Base-by-base conservation (phyloP, 2,113 vertebrate genomes). In the Phycodurus eques region DNA sequence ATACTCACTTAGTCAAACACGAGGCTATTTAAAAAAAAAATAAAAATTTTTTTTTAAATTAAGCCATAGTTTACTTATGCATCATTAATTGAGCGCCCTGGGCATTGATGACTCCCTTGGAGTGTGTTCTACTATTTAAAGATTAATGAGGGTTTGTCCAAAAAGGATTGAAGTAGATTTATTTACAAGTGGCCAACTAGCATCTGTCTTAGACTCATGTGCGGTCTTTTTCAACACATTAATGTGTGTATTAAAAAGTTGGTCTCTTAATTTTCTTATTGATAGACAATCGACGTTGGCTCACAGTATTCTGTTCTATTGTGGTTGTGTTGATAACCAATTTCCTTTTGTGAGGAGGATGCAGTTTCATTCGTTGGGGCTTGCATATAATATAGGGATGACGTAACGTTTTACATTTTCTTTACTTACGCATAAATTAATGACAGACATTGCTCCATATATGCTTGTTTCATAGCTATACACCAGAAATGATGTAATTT, bases 41-140 rank as follows among this genome's bases (percentile, higher is more conserved):
- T n/a, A n/a, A n/a, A n/a, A n/a, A n/a, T n/a, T n/a, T n/a, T 39
- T 39, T 39, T 31, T 61, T 88, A 86, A 85, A 89, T 89, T 82
- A 85, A 90, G 86, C 81, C 59, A 77, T 74, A 84, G 82, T 87
- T 90, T 86, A 85, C 81, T 87, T 86, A 83, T 83, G 80, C 83
- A 85, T 88, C 82, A 85, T 84, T 89, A 77, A 86, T 88, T 89
- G 80, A 85, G 56, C 44, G 78, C 87, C 78, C 11, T 14, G 60
- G 78, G 79, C 22, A 4, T 17, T 76, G 62, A 74, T 60, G 71
- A 70, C 61, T 70, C 59, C 12, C 47, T 78, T 74, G 71, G 67
- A 73, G 68, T 72, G 72, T 62, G 67, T 62, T 71, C 53, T 71
- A 53, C 71, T 54, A 69, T 75, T 84, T 77, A 75, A 82, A 80